phyloP scores from a whole-genome alignment of 1,140 invertebrate genomes.

The Cyclina sinensis region DNA sequence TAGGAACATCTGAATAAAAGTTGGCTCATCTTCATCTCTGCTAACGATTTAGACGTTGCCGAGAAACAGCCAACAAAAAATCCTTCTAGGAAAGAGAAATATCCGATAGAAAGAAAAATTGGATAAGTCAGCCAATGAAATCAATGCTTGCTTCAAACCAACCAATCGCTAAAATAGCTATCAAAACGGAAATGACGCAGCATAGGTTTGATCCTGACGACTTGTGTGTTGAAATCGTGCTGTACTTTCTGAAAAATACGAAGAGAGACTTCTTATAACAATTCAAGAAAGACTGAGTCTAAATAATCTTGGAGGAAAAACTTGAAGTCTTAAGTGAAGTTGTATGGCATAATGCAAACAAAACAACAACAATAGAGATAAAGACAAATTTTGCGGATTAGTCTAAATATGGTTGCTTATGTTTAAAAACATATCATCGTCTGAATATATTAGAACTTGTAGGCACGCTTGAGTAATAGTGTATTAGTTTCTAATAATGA shows the following conservation, averaged over 20 bases:
- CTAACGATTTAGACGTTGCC: neutral
- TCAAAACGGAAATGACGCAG: conserved; percentile 44
- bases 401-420: no score
- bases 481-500: no score
- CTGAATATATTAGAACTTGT: no score
- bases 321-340: no score
- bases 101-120: neutral
- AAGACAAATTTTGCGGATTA: no score
- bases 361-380: no score
- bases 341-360: no score
- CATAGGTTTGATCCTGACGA: conserved; percentile 25
- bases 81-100: neutral
- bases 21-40: neutral
- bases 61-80: conserved; percentile 10
- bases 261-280: neutral
- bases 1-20: neutral
- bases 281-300: neutral
- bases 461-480: no score
- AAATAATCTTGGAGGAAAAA: no score
- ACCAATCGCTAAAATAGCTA: conserved; percentile 35
- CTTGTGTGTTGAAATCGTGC: conserved; percentile 25
- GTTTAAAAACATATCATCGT: no score
- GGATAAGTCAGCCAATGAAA: conserved; percentile 46
- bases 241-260: conserved; percentile 46
- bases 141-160: conserved; percentile 29